Evolutionary conservation across 2,888 invertebrate genomes (phyloP).

Genomic region (Cerceris rybyensis): DNA sequence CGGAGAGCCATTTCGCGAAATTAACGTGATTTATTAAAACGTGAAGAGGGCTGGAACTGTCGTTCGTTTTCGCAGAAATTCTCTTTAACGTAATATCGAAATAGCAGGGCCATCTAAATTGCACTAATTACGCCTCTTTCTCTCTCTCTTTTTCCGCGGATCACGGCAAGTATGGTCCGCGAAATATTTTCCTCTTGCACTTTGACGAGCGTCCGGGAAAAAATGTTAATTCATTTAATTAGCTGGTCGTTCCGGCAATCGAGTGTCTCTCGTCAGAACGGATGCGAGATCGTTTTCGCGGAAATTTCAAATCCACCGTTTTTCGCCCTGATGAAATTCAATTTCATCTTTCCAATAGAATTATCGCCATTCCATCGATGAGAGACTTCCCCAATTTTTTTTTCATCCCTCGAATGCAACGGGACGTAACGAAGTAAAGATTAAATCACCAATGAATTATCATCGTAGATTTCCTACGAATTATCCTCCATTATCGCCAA

Average conservation of each 20-base stretch:
- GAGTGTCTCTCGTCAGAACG: not conserved
- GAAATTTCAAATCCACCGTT: no score
- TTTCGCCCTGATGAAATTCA: no score
- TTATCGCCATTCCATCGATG: no score
- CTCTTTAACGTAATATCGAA: not conserved
- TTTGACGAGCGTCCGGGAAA: not conserved
- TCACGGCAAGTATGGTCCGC: not conserved
- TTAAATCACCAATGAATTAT: no score
- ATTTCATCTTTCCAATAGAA: no score
- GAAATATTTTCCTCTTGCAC: not conserved
- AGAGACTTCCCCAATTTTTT: no score
- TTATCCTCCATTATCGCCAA: no score
- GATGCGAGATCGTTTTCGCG: not conserved
- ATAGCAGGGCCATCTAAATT: not conserved
- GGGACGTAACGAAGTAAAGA: no score
- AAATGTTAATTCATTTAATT: conserved; percentile 4
- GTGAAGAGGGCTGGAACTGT: not conserved
- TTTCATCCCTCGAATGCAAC: no score
- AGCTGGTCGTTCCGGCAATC: not conserved
- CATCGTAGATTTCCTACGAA: no score
- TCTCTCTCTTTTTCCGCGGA: conserved; percentile 22
- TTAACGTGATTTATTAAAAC: conserved; percentile 14
- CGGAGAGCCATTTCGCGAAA: not conserved
- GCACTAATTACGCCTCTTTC: not conserved
- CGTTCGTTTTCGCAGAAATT: conserved; percentile 1